Evolutionary conservation across 2,888 invertebrate genomes (phyloP), one percentile per base, ranked within the genome.

Genomic region (Ethmia dodecea): DNA sequence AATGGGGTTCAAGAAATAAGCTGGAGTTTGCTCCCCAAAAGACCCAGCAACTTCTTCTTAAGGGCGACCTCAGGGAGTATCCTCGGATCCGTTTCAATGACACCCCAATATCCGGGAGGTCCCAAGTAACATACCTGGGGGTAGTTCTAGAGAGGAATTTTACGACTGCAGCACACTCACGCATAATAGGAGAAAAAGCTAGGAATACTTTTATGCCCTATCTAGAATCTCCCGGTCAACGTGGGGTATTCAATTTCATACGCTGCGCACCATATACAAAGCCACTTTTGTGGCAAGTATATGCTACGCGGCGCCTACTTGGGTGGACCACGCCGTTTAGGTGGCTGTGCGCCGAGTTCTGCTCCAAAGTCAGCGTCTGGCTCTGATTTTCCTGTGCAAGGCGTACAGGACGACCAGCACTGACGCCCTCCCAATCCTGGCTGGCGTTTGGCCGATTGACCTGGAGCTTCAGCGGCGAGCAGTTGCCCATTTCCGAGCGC

Each of bases 341-440:
- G 32, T 32, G 25, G 38, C 39, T 6, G 47, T 52, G 3, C 10
- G 38, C 9, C 31, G 47, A 6, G 36, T 40, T 5, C 25, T 55
- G 4, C 24, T 52, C 9, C 35, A 51, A 1, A 37, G 43, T 0
- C 54, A 55, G 29, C 18, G 49, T 2, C 29, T 37, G 12, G 41
- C 47, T 5, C 28, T 49, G 0, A 31, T 45, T 1, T 28, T 52
- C 0, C 32, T 55, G 5, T 53, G 52, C 11, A 55, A 60, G 37
- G 58, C 56, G 0, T 60, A 55, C 40, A 35, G 53, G 8, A 37
- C 55, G 1, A 13, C 18, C n/a, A 54, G 55, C 28, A 42, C 50
- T 1, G 45, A 42, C 1, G 52, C 53, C 2, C 29, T 57, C 26
- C 46, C 49, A 0, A 55, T 57, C 12, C 37, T 57, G 0, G 55